A percentile compares a stretch with the other conserved stretches of the same genome.
Conservation (phyloP, 2,113 vertebrate genomes). For the Otocyon megalotis region DNA sequence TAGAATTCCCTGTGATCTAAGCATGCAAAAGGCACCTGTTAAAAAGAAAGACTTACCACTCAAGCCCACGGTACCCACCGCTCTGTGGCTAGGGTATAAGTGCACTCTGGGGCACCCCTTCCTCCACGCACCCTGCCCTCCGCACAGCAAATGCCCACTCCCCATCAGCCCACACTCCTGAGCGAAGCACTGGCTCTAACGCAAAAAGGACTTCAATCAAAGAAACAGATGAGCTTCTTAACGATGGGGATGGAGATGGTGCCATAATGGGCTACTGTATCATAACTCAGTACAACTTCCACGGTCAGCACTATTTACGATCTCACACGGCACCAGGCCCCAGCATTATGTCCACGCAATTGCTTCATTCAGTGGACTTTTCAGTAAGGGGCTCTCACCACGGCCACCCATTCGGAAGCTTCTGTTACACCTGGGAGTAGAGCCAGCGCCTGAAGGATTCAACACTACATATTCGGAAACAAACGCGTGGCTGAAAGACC, state of each 20-base stretch:
- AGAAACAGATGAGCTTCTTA: conserved; percentile 53
- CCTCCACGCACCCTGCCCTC: accelerated
- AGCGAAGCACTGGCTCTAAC: not conserved
- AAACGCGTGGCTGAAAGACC: not conserved
- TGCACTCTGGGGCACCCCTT: not conserved
- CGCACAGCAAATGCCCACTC: not conserved
- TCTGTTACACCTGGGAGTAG: not conserved
- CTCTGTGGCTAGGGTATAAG: not conserved
- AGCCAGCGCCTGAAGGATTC: not conserved
- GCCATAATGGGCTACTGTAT: conserved; percentile 58
- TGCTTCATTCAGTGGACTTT: conserved; percentile 33
- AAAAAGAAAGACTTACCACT: not conserved
- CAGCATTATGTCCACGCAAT: conserved; percentile 50
- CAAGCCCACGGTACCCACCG: not conserved
- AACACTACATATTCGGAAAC: too few species aligned
- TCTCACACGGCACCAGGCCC: not conserved
- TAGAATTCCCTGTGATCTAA: not conserved
- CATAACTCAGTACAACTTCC: conserved; percentile 69
- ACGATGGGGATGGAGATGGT: conserved; percentile 26
- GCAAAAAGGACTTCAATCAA: not conserved
- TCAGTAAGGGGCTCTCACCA: not conserved
- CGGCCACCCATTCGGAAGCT: not conserved
- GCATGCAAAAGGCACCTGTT: not conserved
- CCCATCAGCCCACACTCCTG: too few species aligned
- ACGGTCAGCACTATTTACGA: conserved; percentile 63